Percentiles rank a stretch among this genome's conserved stretches.
These are phyloP conservation scores for Cuniculus paca DNA, from an alignment of 2,797 vertebrate genomes.

Conservation along the genomic window DNA sequence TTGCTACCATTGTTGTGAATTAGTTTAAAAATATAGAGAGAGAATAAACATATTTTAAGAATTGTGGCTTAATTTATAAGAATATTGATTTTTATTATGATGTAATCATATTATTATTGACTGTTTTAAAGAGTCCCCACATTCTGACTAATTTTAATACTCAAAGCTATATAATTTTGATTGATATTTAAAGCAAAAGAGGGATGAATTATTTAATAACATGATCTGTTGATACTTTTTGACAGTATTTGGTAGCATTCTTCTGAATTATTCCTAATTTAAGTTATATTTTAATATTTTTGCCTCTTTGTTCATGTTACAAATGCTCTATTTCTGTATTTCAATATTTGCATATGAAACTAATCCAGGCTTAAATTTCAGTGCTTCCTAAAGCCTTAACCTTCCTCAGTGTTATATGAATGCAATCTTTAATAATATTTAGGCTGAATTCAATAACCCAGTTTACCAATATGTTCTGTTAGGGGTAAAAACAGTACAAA, in stretches of 20 bases:
- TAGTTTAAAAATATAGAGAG: conserved; percentile 11
- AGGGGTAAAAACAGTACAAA: not conserved
- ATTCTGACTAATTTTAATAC: conserved; percentile 39
- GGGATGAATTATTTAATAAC: not conserved
- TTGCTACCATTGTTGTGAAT: not conserved
- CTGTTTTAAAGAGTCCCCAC: not conserved
- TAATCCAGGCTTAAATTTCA: not conserved
- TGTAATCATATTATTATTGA: not conserved
- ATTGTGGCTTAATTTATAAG: not conserved
- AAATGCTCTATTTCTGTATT: not conserved
- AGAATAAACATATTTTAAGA: conserved; percentile 1
- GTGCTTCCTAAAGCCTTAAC: not conserved
- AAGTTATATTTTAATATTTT: not conserved
- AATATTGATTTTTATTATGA: conserved; percentile 7
- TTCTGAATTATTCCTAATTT: not conserved
- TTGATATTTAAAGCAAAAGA: conserved; percentile 21
- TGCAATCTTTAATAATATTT: not conserved
- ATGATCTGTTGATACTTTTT: not conserved
- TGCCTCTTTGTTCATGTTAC: not conserved
- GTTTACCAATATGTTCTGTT: not conserved
- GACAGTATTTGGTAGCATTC: not conserved
- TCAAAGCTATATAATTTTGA: conserved; percentile 40
- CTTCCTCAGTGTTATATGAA: not conserved
- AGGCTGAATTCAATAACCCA: not conserved
- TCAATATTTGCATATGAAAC: not conserved